phyloP scores from a whole-genome alignment of 2,888 invertebrate species.

The Apodemia zela region DNA sequence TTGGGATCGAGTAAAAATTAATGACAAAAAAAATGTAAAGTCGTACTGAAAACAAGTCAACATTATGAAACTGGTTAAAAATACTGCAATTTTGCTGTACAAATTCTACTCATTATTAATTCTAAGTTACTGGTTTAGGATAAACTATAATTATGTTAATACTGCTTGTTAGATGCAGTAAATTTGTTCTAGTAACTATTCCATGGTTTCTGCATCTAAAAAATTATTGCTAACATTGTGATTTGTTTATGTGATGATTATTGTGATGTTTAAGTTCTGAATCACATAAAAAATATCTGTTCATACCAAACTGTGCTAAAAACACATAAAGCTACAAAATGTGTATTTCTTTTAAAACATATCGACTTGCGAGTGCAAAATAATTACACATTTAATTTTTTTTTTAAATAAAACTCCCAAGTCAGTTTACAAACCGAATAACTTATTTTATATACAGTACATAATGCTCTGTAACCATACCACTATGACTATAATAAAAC shows the following conservation, averaged over 20 bases:
- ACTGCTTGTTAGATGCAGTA: slow-evolving; percentile 64
- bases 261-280: slow-evolving; percentile 53
- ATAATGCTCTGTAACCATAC: slow-evolving; percentile 62
- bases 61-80: slow-evolving; percentile 17
- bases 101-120: slow-evolving; percentile 27
- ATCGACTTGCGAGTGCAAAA: slow-evolving; percentile 38
- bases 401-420: slow-evolving; percentile 17
- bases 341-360: slow-evolving; percentile 62
- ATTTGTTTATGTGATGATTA: slow-evolving; percentile 38
- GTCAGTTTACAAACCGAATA: slow-evolving; percentile 42
- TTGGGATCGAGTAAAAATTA: not conserved
- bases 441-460: slow-evolving; percentile 63
- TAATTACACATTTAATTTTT: slow-evolving; percentile 25
- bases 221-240: slow-evolving; percentile 41
- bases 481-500: slow-evolving; percentile 75
- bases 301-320: slow-evolving; percentile 61
- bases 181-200: slow-evolving; percentile 31
- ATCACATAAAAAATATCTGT: slow-evolving; percentile 33
- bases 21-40: not conserved
- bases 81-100: slow-evolving; percentile 33
- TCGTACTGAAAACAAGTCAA: slow-evolving; percentile 15
- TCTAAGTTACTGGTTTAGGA: slow-evolving; percentile 34
- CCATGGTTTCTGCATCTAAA: slow-evolving; percentile 48
- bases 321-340: slow-evolving; percentile 67
- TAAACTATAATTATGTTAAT: slow-evolving; percentile 49